phyloP scores from a whole-genome alignment of 2,888 invertebrate genomes.

The Idaea straminata region DNA sequence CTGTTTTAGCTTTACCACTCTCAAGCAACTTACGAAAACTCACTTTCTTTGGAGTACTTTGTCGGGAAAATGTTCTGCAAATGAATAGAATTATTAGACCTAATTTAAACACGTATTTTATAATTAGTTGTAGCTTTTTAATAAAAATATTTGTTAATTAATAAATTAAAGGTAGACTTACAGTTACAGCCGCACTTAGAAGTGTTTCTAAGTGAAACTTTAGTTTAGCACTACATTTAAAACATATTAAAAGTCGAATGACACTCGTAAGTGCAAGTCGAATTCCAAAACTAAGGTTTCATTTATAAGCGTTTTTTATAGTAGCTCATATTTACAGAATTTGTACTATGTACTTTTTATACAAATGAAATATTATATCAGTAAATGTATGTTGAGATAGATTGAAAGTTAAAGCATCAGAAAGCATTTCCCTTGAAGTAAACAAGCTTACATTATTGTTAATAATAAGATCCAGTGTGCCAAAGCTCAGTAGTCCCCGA shows the following conservation, averaged over 20 bases:
- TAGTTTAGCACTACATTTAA: neutral
- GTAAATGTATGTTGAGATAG: neutral
- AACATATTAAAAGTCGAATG: neutral
- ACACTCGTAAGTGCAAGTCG: neutral
- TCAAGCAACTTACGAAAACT: conserved; percentile 72
- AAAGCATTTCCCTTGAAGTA: conserved; percentile 12
- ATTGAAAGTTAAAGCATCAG: conserved; percentile 4
- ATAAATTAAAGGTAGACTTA: conserved; percentile 1
- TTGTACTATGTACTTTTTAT: neutral
- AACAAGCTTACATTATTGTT: conserved; percentile 24
- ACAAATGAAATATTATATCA: neutral
- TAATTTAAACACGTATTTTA: neutral
- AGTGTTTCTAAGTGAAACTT: neutral
- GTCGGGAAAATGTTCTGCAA: conserved; percentile 61
- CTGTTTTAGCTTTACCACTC: conserved; percentile 67
- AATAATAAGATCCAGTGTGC: conserved; percentile 15
- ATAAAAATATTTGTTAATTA: neutral
- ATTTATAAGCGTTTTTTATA: too few relatives aligned
- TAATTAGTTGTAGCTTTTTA: neutral
- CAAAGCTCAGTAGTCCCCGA: conserved; percentile 41
- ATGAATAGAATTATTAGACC: conserved; percentile 7
- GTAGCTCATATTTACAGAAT: too few relatives aligned
- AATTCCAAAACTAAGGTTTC: too few relatives aligned
- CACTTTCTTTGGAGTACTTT: conserved; percentile 73
- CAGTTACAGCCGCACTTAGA: neutral